phyloP scores from a whole-genome alignment of 2,113 vertebrate species.

The Mixornis gularis region DNA sequence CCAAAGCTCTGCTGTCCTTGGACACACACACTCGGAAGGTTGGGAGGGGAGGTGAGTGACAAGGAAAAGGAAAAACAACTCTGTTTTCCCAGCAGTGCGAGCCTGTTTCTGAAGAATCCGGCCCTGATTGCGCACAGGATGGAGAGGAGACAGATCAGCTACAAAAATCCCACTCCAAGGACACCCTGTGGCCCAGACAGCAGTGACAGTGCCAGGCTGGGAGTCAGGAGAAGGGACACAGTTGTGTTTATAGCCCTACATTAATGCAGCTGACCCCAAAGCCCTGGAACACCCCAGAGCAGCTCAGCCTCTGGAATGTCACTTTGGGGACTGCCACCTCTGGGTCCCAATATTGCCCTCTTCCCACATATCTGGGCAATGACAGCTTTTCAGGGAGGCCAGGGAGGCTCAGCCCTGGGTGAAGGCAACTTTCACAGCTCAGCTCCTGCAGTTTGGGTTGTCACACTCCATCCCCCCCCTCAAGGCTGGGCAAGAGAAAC shows the following conservation, averaged over 20 bases:
- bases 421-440: neutral
- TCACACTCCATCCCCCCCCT: rapidly evolving
- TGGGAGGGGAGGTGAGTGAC: neutral
- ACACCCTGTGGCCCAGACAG: neutral
- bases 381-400: neutral
- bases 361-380: rapidly evolving
- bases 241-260: neutral
- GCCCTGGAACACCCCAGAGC: neutral
- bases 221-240: neutral
- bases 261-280: neutral
- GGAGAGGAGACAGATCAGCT: rapidly evolving
- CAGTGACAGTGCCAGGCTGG: neutral
- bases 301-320: neutral
- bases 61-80: neutral
- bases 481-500: neutral
- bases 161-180: neutral
- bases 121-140: neutral
- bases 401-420: neutral
- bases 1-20: neutral
- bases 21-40: neutral
- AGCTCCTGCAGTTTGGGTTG: neutral
- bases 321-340: rapidly evolving
- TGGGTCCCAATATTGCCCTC: neutral
- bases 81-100: neutral
- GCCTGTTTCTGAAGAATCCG: neutral